Percentiles rank a stretch among this genome's conserved stretches.
Conservation (phyloP, 2,888 invertebrate species). For the Drosophila histrio region DNA sequence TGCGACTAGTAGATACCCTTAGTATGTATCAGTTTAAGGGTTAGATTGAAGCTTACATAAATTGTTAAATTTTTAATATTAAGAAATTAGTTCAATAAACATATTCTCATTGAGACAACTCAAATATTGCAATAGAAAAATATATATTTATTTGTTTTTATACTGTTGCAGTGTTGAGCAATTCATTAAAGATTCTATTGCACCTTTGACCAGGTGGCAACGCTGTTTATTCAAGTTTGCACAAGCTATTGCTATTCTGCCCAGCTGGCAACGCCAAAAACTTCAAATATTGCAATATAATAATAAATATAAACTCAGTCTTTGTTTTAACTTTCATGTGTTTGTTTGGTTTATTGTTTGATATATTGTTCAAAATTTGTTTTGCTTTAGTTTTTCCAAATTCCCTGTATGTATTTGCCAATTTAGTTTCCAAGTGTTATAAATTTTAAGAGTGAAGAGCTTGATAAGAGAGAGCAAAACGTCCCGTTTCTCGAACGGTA, state of each 20-base stretch:
- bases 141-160: no score
- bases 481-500: constrained; percentile 3
- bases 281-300: background rate
- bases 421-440: constrained; percentile 5
- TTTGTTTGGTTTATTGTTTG: constrained; percentile 15
- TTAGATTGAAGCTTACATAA: no score
- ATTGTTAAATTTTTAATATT: no score
- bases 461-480: background rate
- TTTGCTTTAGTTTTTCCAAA: constrained; percentile 36
- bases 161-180: no score
- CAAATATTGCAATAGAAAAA: no score
- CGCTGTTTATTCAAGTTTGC: no score
- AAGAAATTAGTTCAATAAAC: no score
- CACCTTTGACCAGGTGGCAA: background rate
- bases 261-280: background rate
- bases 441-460: background rate
- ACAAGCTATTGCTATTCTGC: background rate
- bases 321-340: constrained; percentile 40
- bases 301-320: background rate
- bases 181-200: no score
- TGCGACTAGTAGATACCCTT: background rate
- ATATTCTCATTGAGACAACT: no score
- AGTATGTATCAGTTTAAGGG: background rate
- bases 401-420: constrained; percentile 19
- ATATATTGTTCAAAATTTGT: constrained; percentile 27